Conservation (phyloP, 2,888 invertebrate species). For the Pimpla rufipes region DNA sequence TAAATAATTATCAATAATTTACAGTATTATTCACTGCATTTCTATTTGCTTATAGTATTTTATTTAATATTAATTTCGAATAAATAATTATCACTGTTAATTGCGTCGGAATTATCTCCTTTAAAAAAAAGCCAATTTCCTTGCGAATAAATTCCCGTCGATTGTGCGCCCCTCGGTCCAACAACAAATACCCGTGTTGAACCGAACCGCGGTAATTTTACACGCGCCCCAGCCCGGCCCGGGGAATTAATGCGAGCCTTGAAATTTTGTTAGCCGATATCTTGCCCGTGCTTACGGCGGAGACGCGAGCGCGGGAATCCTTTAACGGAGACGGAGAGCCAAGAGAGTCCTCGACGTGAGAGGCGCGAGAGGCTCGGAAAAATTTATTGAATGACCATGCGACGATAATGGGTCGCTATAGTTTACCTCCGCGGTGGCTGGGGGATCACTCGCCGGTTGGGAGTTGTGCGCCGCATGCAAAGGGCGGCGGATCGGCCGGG, state of each 20-base stretch:
- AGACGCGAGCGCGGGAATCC: slow-evolving; percentile 50
- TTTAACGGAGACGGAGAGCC: slow-evolving; percentile 60
- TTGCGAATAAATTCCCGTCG: no score
- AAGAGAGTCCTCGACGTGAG: slow-evolving; percentile 59
- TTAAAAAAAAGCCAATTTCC: no score
- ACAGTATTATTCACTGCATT: no score
- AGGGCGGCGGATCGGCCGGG: neutral
- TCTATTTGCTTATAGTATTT: no score
- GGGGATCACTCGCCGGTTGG: slow-evolving; percentile 50
- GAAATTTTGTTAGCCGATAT: slow-evolving; percentile 68
- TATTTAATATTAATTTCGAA: no score
- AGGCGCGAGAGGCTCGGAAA: slow-evolving; percentile 53
- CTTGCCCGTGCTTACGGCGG: slow-evolving; percentile 18
- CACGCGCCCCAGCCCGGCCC: neutral
- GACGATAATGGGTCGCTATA: slow-evolving; percentile 66
- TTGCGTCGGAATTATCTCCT: no score
- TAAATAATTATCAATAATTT: no score
- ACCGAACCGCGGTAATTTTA: neutral
- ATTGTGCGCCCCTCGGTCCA: no score
- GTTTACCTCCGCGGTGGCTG: slow-evolving; percentile 56
- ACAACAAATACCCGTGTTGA: neutral
- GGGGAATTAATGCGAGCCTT: slow-evolving; percentile 53
- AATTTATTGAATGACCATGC: slow-evolving; percentile 68
- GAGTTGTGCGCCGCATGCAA: neutral
- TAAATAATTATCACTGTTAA: no score